Percentiles rank a stretch among this genome's conserved stretches.
phyloP scores from a whole-genome alignment of 2,797 vertebrate genomes.

The Lacerta bilineata region DNA sequence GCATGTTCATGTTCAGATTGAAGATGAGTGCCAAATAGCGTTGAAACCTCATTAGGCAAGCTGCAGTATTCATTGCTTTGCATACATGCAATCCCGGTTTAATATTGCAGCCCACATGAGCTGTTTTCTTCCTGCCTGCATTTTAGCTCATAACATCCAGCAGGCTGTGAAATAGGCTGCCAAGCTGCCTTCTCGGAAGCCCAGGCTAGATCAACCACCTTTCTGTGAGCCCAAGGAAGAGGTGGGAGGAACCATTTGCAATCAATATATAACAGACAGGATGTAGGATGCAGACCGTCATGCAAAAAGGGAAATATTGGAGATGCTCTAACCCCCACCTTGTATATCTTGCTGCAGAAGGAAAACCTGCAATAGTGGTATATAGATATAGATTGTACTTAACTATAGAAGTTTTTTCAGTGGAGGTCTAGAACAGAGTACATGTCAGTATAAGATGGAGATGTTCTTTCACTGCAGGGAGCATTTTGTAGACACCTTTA shows the following conservation, averaged over 20 bases:
- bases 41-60: not conserved
- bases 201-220: not conserved
- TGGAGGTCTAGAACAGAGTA: not conserved
- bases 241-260: not conserved
- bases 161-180: not conserved
- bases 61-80: slow-evolving; percentile 8
- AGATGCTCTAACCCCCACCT: slow-evolving; percentile 7
- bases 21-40: not conserved
- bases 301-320: slow-evolving; percentile 13
- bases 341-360: not conserved
- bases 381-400: not conserved
- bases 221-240: not conserved
- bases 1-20: not conserved
- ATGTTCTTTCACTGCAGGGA: not conserved
- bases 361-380: not conserved
- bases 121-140: not conserved
- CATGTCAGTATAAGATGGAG: accelerated
- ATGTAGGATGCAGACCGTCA: slow-evolving; percentile 22
- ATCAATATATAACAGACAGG: slow-evolving; percentile 39
- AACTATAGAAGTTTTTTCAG: slow-evolving; percentile 1
- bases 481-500: not conserved
- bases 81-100: not conserved
- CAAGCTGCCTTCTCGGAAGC: not conserved
- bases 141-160: not conserved
- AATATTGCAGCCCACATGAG: not conserved